These are phyloP conservation scores for Campaea margaritaria DNA, from an alignment of 2,888 invertebrate genomes.

Conservation along the genomic window DNA sequence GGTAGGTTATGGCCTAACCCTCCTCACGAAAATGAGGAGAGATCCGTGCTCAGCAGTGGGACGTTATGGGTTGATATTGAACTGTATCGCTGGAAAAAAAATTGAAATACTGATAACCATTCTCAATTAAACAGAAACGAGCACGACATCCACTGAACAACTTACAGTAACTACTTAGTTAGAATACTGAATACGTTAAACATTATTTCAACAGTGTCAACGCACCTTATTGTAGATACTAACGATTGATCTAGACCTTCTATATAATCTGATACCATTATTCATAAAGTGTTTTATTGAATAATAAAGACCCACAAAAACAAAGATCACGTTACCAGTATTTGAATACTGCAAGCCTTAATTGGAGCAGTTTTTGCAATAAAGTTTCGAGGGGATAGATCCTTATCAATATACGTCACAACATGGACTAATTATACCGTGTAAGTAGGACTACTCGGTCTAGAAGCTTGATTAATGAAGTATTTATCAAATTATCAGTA, in stretches of 20 bases:
- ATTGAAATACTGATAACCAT: too few species aligned
- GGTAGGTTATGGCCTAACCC: too few species aligned
- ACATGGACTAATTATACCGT: background rate
- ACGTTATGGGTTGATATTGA: too few species aligned
- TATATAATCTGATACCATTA: constrained; percentile 7
- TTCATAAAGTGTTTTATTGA: constrained; percentile 9
- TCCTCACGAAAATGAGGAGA: too few species aligned
- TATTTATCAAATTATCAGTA: background rate
- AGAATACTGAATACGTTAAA: too few species aligned
- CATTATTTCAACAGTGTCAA: too few species aligned
- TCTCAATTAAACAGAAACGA: too few species aligned
- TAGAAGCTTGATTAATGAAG: constrained; percentile 13
- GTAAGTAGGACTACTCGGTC: background rate
- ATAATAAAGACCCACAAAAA: background rate
- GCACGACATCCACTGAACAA: too few species aligned
- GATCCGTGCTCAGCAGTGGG: too few species aligned
- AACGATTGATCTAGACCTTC: background rate
- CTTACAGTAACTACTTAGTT: too few species aligned
- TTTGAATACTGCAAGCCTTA: constrained; percentile 6
- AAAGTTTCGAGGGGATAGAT: constrained; percentile 14
- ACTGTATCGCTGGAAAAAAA: too few species aligned
- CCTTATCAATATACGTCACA: constrained; percentile 24
- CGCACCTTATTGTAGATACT: constrained; percentile 1
- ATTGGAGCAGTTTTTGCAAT: constrained; percentile 13
- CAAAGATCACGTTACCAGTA: constrained; percentile 3